Conservation (phyloP, 2,888 invertebrate species). For the Diaphora mendica region DNA sequence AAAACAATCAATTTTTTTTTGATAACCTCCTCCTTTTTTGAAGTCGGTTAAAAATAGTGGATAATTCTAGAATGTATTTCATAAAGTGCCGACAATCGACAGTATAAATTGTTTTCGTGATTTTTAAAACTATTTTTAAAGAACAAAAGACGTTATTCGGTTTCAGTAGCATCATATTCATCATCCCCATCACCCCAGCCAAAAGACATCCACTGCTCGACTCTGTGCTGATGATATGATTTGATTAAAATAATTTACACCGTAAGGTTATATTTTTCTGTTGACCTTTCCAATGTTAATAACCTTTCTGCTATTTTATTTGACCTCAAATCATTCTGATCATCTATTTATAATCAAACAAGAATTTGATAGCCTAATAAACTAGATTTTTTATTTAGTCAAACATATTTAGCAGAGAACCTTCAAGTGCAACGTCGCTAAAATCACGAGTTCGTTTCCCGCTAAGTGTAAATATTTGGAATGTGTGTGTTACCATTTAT, state of each 20-base stretch:
- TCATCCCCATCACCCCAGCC: no score
- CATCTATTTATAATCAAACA: conserved; percentile 33
- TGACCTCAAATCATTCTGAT: conserved; percentile 33
- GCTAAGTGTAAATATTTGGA: not conserved
- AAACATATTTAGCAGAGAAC: not conserved
- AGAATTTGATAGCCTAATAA: conserved; percentile 7
- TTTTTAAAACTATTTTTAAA: no score
- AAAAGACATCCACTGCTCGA: no score
- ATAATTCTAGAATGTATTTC: no score
- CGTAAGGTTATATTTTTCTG: conserved; percentile 31
- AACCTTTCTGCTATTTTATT: conserved; percentile 40
- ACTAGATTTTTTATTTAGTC: conserved; percentile 4
- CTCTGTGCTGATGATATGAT: not conserved
- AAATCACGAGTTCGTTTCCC: not conserved
- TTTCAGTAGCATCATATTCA: no score
- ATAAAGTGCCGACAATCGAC: no score
- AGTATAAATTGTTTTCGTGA: no score
- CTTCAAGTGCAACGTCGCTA: not conserved
- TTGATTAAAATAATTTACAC: conserved; percentile 12
- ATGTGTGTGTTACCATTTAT: not conserved
- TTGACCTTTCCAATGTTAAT: conserved; percentile 43
- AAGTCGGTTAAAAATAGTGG: no score
- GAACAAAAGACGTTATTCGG: no score
- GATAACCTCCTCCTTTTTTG: no score
- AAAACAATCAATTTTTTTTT: no score